Evolutionary conservation across 2,113 vertebrate species (phyloP).

Genomic region (Eleginops maclovinus): DNA sequence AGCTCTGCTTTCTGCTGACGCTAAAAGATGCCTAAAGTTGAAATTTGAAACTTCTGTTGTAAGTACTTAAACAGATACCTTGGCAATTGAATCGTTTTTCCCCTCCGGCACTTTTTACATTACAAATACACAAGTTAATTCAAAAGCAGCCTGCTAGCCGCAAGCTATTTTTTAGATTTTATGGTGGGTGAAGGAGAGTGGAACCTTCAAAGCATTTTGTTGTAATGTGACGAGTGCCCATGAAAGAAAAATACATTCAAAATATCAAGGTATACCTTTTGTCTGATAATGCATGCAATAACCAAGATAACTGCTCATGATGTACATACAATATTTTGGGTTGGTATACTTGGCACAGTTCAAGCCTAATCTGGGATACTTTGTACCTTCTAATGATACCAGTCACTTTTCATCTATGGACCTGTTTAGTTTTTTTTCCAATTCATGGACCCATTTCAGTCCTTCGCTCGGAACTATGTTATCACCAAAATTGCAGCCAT

Average conservation of each 20-base stretch:
- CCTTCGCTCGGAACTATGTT: not conserved
- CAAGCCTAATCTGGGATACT: slow-evolving; percentile 53
- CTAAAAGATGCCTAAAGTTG: slow-evolving; percentile 55
- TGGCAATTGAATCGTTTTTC: slow-evolving; percentile 33
- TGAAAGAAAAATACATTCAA: slow-evolving; percentile 56
- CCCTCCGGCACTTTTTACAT: slow-evolving; percentile 51
- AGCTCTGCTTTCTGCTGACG: slow-evolving; percentile 57
- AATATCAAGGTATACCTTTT: slow-evolving; percentile 51
- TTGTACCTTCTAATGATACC: slow-evolving; percentile 33
- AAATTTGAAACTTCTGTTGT: slow-evolving; percentile 43
- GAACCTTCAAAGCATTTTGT: slow-evolving; percentile 35
- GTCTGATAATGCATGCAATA: slow-evolving; percentile 82
- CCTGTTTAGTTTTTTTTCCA: slow-evolving; percentile 22
- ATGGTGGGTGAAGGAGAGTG: slow-evolving; percentile 6
- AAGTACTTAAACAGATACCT: slow-evolving; percentile 39
- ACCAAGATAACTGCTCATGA: slow-evolving; percentile 71
- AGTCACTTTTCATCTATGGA: slow-evolving; percentile 26
- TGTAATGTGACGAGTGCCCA: slow-evolving; percentile 59
- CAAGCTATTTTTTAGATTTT: not conserved
- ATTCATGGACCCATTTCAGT: slow-evolving; percentile 12
- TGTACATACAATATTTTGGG: slow-evolving; percentile 79
- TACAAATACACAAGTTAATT: slow-evolving; percentile 5
- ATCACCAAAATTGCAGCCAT: not conserved
- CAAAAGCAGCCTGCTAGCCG: slow-evolving; percentile 9
- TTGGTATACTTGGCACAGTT: slow-evolving; percentile 56